Base-by-base conservation (phyloP, 2,797 vertebrate genomes). In the Petrocephalus sullivani region DNA sequence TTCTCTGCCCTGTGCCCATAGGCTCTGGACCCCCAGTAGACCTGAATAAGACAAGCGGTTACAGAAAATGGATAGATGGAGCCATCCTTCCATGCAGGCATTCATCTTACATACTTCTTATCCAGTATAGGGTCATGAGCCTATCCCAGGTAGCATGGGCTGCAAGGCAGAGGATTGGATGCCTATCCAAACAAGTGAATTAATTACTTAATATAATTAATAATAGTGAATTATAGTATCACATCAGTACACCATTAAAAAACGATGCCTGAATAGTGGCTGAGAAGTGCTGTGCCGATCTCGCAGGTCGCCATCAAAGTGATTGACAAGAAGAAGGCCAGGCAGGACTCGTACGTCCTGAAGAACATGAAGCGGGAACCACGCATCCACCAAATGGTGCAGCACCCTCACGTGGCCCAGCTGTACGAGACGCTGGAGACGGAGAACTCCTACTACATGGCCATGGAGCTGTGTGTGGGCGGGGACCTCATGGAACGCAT, bases 281-380 rank as follows among this genome's bases (percentile, higher is more conserved):
- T 21, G n/a, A n/a, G 19, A 64, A 64, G 61, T 64, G 6, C 19
- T 28, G 21, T 21, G 46, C 81, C 14, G 85, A 19, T 61, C 10
- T 85, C 41, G 86, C 91, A 98, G 96, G 96, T 97, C 85, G 95
- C 96, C 58, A 96, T 97, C 88, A 97, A 97, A 92, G 96, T 97
- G 86, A 97, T 97, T 0, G 96, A 97, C 92, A 98, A 97, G 94
- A 97, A 96, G 93, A 97, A 97, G 93, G 96, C 95, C 0, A 95
- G 95, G 0, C 95, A 96, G 93, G 96, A 97, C 89, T 95, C 95
- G 0, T 97, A 96, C 0, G 91, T 97, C 87, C 93, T 95, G 89
- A 97, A 97, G 92, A 97, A 97, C 91, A 96, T 96, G 95, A 97
- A 97, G 91, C 92, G 94, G 3, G 97, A 97, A 89, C 96, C 96